Evolutionary conservation across 2,797 vertebrate species (phyloP).

Genomic region (Aplochiton taeniatus): DNA sequence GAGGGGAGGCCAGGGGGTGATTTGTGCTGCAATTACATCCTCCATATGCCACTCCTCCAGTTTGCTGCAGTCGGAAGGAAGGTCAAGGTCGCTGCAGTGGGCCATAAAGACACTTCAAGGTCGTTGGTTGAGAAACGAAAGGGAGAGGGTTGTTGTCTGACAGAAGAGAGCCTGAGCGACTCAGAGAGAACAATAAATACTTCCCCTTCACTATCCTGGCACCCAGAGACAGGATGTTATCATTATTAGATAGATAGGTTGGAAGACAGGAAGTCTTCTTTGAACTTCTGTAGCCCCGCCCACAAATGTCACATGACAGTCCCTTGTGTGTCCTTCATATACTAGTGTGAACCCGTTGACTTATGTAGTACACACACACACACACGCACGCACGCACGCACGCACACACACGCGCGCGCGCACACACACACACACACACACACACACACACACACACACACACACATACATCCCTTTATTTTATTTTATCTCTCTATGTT

Average conservation of each 20-base stretch:
- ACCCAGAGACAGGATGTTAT: conserved; percentile 33
- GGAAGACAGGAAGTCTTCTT: conserved; percentile 32
- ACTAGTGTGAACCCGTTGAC: too few relatives aligned
- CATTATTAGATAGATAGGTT: conserved; percentile 26
- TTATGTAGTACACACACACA: too few relatives aligned
- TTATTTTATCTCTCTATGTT: too few relatives aligned
- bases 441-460: too few relatives aligned
- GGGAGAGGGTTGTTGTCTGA: conserved; percentile 9
- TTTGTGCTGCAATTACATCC: conserved; percentile 33
- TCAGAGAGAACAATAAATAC: not conserved
- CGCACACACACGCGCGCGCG: too few relatives aligned
- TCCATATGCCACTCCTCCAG: conserved; percentile 50
- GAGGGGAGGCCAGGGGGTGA: too few relatives aligned
- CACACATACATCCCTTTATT: too few relatives aligned
- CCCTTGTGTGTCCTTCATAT: conserved; percentile 30
- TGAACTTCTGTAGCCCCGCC: conserved; percentile 42
- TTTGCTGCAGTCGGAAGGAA: conserved; percentile 42
- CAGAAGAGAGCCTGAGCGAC: conserved; percentile 6
- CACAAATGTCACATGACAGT: conserved; percentile 26
- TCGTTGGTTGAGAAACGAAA: conserved; percentile 24
- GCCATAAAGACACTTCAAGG: conserved; percentile 26
- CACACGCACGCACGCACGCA: too few relatives aligned
- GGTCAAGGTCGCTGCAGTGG: conserved; percentile 36
- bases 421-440: too few relatives aligned
- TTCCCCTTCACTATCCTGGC: too few relatives aligned